These are phyloP conservation scores for Phorcus lineatus DNA, from an alignment of 2,888 invertebrate genomes.

Conservation along the genomic window DNA sequence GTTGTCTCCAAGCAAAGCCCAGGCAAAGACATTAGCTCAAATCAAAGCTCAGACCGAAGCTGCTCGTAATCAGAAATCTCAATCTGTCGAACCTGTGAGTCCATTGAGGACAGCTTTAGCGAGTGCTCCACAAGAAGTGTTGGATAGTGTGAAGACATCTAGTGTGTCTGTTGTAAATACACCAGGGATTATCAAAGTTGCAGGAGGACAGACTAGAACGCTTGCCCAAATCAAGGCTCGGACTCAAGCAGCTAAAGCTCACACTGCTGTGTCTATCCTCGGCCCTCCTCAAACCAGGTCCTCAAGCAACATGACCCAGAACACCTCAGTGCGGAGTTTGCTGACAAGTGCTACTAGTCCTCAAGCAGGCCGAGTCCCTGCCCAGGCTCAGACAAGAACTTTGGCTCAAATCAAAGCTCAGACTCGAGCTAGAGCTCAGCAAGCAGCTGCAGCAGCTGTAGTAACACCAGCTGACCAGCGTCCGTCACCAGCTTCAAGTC, in stretches of 20 bases:
- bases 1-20: conserved; percentile 35
- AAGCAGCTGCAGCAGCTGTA: conserved; percentile 5
- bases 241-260: conserved; percentile 38
- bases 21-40: conserved; percentile 62
- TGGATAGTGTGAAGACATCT: not conserved
- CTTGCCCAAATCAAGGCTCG: conserved; percentile 69
- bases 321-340: conserved; percentile 33
- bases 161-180: conserved; percentile 15
- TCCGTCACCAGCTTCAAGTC: conserved; percentile 5
- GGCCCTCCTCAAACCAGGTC: not conserved
- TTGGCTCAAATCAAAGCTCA: conserved; percentile 73
- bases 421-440: conserved; percentile 56
- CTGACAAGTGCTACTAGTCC: conserved; percentile 27
- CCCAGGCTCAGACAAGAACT: conserved; percentile 61
- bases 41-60: conserved; percentile 66
- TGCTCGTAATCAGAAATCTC: conserved; percentile 51
- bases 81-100: conserved; percentile 32
- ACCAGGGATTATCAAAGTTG: conserved; percentile 8
- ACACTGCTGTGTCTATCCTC: not conserved
- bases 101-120: conserved; percentile 33
- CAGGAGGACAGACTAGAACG: conserved; percentile 61
- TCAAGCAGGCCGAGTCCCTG: not conserved
- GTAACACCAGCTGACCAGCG: not conserved
- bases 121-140: conserved; percentile 31
- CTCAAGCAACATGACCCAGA: not conserved